Conservation (phyloP, 2,797 vertebrate species). For the Labroides dimidiatus region DNA sequence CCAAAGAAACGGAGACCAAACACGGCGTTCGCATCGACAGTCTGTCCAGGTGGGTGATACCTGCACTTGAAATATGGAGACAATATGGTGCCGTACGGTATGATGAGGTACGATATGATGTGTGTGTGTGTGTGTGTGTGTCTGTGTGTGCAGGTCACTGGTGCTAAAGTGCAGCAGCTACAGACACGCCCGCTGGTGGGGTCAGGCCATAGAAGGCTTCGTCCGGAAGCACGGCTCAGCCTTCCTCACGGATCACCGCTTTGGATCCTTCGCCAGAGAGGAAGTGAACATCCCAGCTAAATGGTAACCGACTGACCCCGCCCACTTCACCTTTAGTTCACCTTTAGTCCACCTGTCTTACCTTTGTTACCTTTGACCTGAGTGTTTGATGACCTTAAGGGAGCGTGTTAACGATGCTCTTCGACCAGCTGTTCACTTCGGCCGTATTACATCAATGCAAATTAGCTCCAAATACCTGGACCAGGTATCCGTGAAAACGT, state of each 20-base stretch:
- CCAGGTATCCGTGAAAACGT: slow-evolving; percentile 19
- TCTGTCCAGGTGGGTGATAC: slow-evolving; percentile 88
- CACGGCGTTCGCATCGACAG: slow-evolving; percentile 94
- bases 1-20: slow-evolving; percentile 93
- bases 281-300: slow-evolving; percentile 89
- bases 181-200: slow-evolving; percentile 97
- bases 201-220: slow-evolving; percentile 92
- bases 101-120: too few relatives aligned
- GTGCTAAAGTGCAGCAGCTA: slow-evolving; percentile 97
- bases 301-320: slow-evolving; percentile 83
- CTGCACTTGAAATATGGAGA: too few relatives aligned
- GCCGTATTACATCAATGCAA: neutral
- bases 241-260: slow-evolving; percentile 93
- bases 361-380: neutral
- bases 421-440: neutral
- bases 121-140: slow-evolving; percentile 13
- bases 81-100: too few relatives aligned
- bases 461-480: neutral
- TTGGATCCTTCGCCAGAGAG: slow-evolving; percentile 91
- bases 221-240: slow-evolving; percentile 87
- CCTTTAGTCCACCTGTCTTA: too few relatives aligned
- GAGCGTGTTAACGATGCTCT: neutral
- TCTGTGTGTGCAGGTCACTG: slow-evolving; percentile 83
- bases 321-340: too few relatives aligned
- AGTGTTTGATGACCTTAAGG: too few relatives aligned